Conservation (phyloP, 2,113 vertebrate genomes). For the Morone saxatilis region DNA sequence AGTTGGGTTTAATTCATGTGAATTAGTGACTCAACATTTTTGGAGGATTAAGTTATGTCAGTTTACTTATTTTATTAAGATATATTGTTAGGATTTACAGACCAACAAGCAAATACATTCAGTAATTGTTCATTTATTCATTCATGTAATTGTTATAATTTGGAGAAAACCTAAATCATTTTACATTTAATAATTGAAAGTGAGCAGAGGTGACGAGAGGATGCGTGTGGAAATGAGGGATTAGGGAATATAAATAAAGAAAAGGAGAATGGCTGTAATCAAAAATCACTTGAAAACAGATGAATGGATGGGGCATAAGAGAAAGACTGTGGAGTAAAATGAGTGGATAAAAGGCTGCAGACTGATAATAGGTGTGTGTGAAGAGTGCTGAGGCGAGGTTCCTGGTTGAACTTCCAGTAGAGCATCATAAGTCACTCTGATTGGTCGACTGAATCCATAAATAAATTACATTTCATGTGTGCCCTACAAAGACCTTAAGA, state of each 20-base stretch:
- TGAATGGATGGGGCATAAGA: not conserved
- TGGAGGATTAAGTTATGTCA: too few relatives aligned
- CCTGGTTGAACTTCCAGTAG: not conserved
- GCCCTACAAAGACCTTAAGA: not conserved
- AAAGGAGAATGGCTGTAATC: not conserved
- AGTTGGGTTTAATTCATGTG: too few relatives aligned
- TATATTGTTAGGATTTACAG: not conserved
- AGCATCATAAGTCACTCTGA: not conserved
- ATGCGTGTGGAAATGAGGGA: too few relatives aligned
- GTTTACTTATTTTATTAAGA: too few relatives aligned
- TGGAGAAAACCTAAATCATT: not conserved
- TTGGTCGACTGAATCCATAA: not conserved
- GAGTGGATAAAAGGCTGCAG: not conserved
- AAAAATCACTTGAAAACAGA: slow-evolving; percentile 1
- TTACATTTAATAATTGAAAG: not conserved
- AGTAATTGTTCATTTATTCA: not conserved
- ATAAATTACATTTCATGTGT: not conserved
- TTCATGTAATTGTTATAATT: not conserved
- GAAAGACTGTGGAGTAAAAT: not conserved
- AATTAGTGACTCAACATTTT: too few relatives aligned
- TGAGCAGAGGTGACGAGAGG: not conserved
- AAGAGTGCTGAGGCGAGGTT: not conserved
- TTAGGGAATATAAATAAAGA: not conserved
- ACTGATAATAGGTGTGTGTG: not conserved
- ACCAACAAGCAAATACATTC: not conserved